Evolutionary conservation across 2,888 invertebrate species (phyloP), one percentile per base, ranked within the genome.

Genomic region (Ectemnius continuus): DNA sequence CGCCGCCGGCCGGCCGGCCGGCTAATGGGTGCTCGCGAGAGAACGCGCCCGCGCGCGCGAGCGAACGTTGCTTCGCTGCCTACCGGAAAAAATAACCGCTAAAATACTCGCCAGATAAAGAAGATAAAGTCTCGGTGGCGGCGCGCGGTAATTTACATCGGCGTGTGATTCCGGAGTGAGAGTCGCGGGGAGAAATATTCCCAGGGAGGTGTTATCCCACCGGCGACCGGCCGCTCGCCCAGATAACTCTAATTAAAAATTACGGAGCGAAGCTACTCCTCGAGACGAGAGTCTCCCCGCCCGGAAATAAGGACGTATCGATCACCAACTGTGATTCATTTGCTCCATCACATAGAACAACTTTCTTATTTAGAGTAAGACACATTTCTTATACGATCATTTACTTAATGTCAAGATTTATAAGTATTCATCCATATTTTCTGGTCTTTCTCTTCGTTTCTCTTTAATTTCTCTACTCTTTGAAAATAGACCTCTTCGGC

Each of bases 171-270:
- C 86, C 88, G 87, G 88, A 88, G 80, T 87, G 84, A 36, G 36
- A 88, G 86, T 83, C 82, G 86, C 86, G 75, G 83, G 84, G 81
- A 86, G 86, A 90, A 88, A 89, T 89, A 89, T 89, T 88, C 88
- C 36, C 85, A 87, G 85, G 85, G 78, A 82, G 83, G 81, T 82
- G 78, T 73, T 36, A 36, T 36, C 36, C 36, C 36, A 11, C 36
- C 36, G 36, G 36, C 36, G 36, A 11, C 8, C 36, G 36, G 80
- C 86, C 83, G 64, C 76, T 73, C 83, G 83, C 81, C 64, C 82
- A 89, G 91, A 91, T 91, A 91, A 88, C 86, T 86, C 87, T 91
- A 91, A 91, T 91, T 91, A 90, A 91, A 91, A 90, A 89, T 83
- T 83, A 81, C 79, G 61, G 69, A 64, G 58, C 6, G 60, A 23